Evolutionary conservation across 1,140 invertebrate genomes (phyloP).

Genomic region (Euwallacea fornicatus): DNA sequence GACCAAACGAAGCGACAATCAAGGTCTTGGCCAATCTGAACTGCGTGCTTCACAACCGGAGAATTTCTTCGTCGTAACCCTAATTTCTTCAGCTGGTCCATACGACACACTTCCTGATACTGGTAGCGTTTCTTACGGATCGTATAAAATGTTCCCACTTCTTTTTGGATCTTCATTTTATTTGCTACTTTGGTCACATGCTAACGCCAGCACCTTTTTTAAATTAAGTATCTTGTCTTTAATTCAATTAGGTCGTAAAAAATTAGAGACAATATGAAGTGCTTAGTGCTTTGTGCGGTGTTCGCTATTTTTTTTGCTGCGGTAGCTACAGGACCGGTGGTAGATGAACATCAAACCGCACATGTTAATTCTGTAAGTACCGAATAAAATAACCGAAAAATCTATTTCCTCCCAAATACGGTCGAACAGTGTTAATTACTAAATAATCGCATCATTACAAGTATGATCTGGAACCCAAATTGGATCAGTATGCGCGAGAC

Average conservation of each 20-base stretch:
- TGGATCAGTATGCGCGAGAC: not conserved
- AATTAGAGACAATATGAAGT: conserved; percentile 47
- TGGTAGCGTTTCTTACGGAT: conserved; percentile 33
- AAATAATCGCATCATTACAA: not conserved
- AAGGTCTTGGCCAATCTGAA: conserved; percentile 29
- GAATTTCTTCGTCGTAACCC: conserved; percentile 45
- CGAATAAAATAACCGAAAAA: not conserved
- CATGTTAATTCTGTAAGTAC: conserved; percentile 50
- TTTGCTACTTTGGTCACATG: conserved; percentile 51
- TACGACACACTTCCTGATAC: conserved; percentile 50
- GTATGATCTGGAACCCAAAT: not conserved
- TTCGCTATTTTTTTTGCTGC: conserved; percentile 40
- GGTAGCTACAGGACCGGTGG: conserved; percentile 48
- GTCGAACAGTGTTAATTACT: not conserved
- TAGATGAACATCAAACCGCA: conserved; percentile 48
- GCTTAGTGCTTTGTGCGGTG: conserved; percentile 51
- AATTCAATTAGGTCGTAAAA: conserved; percentile 5
- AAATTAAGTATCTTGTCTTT: conserved; percentile 5
- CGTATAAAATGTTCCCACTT: conserved; percentile 52
- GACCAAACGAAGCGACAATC: conserved; percentile 28
- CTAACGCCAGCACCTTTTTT: conserved; percentile 26
- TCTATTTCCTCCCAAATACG: not conserved
- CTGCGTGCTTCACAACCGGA: conserved; percentile 7
- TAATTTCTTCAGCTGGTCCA: conserved; percentile 53
- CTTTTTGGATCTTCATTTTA: conserved; percentile 48